Percentiles rank a stretch among this genome's conserved stretches.
Evolutionary conservation across 2,797 vertebrate species (phyloP).

Genomic region (Mycteria americana): DNA sequence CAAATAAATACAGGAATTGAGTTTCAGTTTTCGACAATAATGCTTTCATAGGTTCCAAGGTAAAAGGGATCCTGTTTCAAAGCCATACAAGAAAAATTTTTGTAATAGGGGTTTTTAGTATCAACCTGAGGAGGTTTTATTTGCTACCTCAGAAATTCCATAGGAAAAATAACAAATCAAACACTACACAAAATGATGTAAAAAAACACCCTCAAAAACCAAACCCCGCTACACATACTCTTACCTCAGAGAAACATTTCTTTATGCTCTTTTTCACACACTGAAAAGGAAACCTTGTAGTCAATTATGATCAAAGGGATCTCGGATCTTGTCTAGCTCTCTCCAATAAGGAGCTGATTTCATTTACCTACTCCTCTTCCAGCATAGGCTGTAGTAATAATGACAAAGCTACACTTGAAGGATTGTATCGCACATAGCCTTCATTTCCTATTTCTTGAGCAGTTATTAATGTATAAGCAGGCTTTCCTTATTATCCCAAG

Average conservation of each 20-base stretch:
- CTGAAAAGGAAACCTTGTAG: background rate
- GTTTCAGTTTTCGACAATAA: background rate
- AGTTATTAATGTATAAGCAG: background rate
- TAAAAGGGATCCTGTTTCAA: background rate
- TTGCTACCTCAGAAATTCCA: background rate
- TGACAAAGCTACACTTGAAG: background rate
- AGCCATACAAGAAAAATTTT: background rate
- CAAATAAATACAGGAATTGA: background rate
- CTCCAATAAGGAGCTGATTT: background rate
- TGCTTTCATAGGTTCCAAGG: background rate
- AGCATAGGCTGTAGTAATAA: background rate
- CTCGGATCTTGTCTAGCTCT: background rate
- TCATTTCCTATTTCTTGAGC: background rate
- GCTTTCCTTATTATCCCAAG: background rate
- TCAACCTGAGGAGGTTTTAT: background rate
- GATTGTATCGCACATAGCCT: background rate
- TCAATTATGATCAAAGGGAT: background rate
- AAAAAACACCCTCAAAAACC: background rate
- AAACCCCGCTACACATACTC: fast-evolving
- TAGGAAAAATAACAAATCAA: background rate
- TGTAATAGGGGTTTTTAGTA: background rate
- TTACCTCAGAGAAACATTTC: background rate
- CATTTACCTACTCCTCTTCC: background rate
- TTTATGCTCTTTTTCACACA: background rate
- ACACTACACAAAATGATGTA: background rate